Evolutionary conservation across 1,140 invertebrate species (phyloP).

Genomic region (Pseudomyrmex sp.): DNA sequence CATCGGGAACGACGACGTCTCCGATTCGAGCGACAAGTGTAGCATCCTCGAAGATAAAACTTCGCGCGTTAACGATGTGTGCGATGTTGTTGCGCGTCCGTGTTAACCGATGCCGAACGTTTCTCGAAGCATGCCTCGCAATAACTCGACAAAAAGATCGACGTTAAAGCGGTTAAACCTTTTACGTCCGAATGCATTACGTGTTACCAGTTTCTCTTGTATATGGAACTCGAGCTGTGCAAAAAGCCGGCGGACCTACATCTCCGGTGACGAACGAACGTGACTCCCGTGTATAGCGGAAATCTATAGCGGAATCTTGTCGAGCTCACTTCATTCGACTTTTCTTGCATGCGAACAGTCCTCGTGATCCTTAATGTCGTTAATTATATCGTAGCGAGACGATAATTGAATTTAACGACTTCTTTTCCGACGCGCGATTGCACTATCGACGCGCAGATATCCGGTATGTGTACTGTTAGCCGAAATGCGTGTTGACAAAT

Average conservation of each 20-base stretch:
- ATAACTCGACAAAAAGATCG: conserved; percentile 14
- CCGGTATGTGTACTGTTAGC: background rate
- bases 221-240: conserved; percentile 74
- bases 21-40: background rate
- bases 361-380: too few species aligned
- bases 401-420: too few species aligned
- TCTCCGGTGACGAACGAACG: conserved; percentile 62
- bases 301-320: conserved; percentile 12
- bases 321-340: background rate
- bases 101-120: too few species aligned
- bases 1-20: background rate
- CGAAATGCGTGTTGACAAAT: background rate
- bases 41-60: too few species aligned
- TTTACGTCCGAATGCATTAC: conserved; percentile 51
- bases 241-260: conserved; percentile 78
- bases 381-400: too few species aligned
- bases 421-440: too few species aligned
- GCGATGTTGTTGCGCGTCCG: too few species aligned
- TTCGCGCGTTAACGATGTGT: too few species aligned
- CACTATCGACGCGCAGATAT: background rate
- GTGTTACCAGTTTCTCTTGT: conserved; percentile 74
- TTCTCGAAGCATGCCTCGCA: background rate
- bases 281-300: conserved; percentile 44
- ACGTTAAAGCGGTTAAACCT: conserved; percentile 61
- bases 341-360: background rate